A percentile compares a stretch with the other conserved stretches of the same genome.
Conservation (phyloP, 2,797 vertebrate species). For the Capromys pilorides region DNA sequence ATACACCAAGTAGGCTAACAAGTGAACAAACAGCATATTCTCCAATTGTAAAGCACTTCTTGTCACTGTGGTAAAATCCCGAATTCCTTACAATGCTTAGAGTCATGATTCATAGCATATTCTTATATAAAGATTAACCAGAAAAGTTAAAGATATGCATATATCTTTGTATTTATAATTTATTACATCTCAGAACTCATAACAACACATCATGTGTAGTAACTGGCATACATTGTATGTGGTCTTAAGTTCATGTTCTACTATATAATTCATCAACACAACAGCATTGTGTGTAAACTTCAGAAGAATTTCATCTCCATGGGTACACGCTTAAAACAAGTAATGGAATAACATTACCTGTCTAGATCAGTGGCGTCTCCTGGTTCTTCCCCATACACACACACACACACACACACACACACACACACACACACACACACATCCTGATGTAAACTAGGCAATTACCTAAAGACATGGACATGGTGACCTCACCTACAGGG, state of each 20-base stretch:
- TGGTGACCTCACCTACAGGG: neutral
- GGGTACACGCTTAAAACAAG: neutral
- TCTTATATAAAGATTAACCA: neutral
- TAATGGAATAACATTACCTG: neutral
- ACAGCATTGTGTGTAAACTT: neutral
- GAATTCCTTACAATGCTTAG: neutral
- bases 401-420: no score
- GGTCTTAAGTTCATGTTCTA: neutral
- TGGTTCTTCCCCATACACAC: neutral
- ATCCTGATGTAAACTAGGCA: neutral
- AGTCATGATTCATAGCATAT: neutral
- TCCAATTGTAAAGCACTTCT: neutral
- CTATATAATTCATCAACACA: neutral
- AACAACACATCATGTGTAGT: neutral
- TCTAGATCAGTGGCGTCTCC: neutral
- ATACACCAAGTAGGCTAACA: constrained; percentile 6
- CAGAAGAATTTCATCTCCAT: constrained; percentile 28
- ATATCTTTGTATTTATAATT: neutral
- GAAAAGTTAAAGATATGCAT: neutral
- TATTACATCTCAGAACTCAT: neutral
- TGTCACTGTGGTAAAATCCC: neutral
- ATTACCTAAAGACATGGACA: neutral
- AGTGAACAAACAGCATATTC: neutral
- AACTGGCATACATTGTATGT: neutral
- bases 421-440: no score